Conservation (phyloP, 2,797 vertebrate genomes). For the Neosalanx taihuensis region DNA sequence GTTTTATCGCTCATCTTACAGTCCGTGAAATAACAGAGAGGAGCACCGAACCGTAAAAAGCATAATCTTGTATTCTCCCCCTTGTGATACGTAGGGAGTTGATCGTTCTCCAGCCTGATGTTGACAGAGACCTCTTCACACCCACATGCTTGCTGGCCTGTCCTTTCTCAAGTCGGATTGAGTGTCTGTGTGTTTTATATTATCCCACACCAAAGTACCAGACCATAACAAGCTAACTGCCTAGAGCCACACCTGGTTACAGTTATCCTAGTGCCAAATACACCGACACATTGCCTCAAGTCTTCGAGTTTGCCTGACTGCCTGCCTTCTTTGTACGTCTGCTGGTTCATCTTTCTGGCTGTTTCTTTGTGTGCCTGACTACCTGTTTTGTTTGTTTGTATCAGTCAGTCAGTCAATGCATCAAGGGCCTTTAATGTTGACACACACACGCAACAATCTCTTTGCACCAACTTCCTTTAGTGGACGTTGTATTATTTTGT, state of each 20-base stretch:
- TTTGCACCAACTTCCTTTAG: no score
- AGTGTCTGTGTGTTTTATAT: neutral
- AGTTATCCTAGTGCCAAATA: slow-evolving; percentile 21
- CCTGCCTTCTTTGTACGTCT: neutral
- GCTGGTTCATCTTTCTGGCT: neutral
- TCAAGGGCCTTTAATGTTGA: slow-evolving; percentile 7
- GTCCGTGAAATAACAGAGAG: neutral
- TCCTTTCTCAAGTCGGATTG: neutral
- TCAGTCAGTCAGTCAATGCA: neutral
- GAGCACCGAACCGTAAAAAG: neutral
- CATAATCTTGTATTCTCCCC: neutral
- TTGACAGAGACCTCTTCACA: neutral
- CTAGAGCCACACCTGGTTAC: slow-evolving; percentile 9
- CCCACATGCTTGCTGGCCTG: neutral
- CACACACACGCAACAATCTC: neutral
- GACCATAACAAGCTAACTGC: slow-evolving; percentile 14
- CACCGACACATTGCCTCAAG: slow-evolving; percentile 5
- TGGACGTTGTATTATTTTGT: no score
- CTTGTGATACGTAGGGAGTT: neutral
- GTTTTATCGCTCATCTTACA: neutral
- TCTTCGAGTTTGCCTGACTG: neutral
- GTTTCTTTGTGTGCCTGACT: neutral
- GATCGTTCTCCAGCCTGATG: neutral
- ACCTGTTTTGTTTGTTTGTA: neutral
- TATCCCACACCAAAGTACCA: neutral